A percentile compares a stretch with the other conserved stretches of the same genome.
These are phyloP conservation scores for Acrocephalus scirpaceus DNA, from an alignment of 2,797 vertebrate genomes.

Conservation along the genomic window DNA sequence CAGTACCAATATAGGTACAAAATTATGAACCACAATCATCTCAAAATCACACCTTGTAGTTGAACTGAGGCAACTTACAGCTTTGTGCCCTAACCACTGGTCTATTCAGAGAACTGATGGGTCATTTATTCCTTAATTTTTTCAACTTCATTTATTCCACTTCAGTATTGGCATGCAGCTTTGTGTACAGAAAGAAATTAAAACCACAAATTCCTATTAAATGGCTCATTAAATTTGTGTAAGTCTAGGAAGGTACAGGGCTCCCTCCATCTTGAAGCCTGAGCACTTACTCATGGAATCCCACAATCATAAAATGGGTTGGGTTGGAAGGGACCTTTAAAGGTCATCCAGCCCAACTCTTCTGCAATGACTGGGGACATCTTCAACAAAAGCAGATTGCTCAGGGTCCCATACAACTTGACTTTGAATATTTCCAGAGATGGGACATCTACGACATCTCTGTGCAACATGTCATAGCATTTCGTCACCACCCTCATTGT, in stretches of 20 bases:
- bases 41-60: neutral
- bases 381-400: neutral
- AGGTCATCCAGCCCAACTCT: neutral
- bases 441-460: no score
- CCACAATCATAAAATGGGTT: no score
- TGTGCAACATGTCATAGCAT: neutral
- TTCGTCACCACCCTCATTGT: neutral
- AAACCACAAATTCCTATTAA: neutral
- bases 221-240: neutral
- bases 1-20: neutral
- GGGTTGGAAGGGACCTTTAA: neutral
- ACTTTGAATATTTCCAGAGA: neutral
- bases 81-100: neutral
- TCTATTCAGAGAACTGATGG: neutral
- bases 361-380: fast-evolving
- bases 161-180: neutral
- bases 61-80: neutral
- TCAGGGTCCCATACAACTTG: neutral
- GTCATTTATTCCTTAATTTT: neutral
- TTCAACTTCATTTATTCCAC: neutral
- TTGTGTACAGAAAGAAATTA: neutral
- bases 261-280: neutral
- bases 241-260: neutral
- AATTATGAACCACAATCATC: neutral
- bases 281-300: neutral